Evolutionary conservation across 64 coral and sea anemone genomes (phyloP).

Genomic region (Orbicella faveolata): DNA sequence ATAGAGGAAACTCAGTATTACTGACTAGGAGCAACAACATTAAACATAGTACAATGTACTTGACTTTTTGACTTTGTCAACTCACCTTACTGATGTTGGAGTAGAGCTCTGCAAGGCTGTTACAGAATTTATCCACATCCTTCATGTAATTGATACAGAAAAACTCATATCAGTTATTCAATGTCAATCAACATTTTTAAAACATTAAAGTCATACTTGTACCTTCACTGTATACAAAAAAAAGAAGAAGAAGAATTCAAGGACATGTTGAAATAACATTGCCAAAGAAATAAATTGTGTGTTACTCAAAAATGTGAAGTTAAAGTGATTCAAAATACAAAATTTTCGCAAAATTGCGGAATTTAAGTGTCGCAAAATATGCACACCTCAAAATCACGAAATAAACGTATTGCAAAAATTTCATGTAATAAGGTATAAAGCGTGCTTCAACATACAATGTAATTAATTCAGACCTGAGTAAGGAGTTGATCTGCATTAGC

Average conservation of each 20-base stretch:
- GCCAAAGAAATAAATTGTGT: too few relatives aligned
- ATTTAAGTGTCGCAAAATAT: too few relatives aligned
- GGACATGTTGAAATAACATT: too few relatives aligned
- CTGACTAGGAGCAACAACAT: not conserved
- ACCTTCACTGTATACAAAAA: too few relatives aligned
- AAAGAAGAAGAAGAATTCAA: too few relatives aligned
- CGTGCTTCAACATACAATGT: not conserved
- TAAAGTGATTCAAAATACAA: too few relatives aligned
- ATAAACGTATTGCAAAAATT: not conserved
- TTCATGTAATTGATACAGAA: slow-evolving; percentile 5
- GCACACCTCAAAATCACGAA: too few relatives aligned
- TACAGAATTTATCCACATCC: slow-evolving; percentile 99
- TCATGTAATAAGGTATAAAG: not conserved
- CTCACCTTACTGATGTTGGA: slow-evolving; percentile 97
- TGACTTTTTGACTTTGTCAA: not conserved
- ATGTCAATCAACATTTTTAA: too few relatives aligned
- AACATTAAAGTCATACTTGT: too few relatives aligned
- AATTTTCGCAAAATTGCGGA: too few relatives aligned
- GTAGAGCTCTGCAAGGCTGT: slow-evolving; percentile 92
- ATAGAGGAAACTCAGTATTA: not conserved
- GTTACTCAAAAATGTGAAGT: too few relatives aligned
- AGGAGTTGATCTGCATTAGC: slow-evolving; percentile 98
- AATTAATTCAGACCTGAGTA: slow-evolving; percentile 68
- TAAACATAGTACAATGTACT: not conserved
- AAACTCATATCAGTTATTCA: not conserved